Conservation (phyloP, 2,113 vertebrate species). For the Agelaius phoeniceus region DNA sequence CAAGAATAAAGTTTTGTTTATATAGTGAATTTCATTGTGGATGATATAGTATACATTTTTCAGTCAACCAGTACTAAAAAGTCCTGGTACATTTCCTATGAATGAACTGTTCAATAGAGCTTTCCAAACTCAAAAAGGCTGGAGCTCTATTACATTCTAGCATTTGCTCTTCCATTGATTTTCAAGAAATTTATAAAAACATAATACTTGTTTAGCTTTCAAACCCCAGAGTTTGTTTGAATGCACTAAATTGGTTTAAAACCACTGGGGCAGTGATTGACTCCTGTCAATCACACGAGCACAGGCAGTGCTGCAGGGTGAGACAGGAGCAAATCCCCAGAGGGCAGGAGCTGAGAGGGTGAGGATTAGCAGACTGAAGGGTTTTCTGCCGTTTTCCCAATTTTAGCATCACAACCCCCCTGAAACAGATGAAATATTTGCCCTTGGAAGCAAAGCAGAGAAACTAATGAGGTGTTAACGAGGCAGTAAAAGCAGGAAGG, state of each 20-base stretch:
- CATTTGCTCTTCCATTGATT: neutral
- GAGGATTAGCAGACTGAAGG: neutral
- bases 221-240: neutral
- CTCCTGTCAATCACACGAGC: rapidly evolving
- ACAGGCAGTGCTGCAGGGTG: neutral
- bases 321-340: neutral
- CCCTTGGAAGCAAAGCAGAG: neutral
- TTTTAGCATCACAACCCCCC: rapidly evolving
- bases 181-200: neutral
- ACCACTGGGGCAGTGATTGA: neutral
- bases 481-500: neutral
- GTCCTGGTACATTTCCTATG: neutral
- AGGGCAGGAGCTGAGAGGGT: neutral
- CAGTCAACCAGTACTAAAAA: neutral
- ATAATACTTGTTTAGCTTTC: neutral
- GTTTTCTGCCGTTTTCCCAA: neutral
- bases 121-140: neutral
- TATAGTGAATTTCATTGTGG: neutral
- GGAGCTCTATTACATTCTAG: neutral
- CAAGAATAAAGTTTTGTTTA: neutral
- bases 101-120: neutral
- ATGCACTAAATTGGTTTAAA: neutral
- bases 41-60: neutral
- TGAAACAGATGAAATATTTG: neutral
- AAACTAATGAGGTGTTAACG: neutral